Evolutionary conservation across 2,797 vertebrate species (phyloP).

Genomic region (Buceros bicornis): DNA sequence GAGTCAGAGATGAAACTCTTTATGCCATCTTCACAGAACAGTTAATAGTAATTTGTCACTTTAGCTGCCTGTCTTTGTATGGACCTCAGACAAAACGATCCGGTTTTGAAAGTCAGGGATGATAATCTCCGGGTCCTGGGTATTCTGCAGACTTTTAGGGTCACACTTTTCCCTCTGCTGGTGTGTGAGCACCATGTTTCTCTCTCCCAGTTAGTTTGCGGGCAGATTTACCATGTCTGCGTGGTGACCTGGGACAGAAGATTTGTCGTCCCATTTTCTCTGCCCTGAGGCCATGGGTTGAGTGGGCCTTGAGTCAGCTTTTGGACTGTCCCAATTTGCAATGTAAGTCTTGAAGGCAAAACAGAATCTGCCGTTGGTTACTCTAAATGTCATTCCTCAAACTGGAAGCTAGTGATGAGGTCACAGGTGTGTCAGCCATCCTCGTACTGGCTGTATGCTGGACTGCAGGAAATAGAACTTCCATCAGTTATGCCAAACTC

Average conservation of each 20-base stretch:
- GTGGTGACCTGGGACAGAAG: not conserved
- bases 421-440: not conserved
- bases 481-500: not conserved
- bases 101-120: not conserved
- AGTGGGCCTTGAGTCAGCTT: not conserved
- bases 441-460: not conserved
- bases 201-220: not conserved
- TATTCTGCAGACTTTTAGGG: not conserved
- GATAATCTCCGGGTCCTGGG: not conserved
- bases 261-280: not conserved
- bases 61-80: not conserved
- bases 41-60: not conserved
- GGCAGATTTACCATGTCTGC: not conserved
- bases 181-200: fast-evolving
- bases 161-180: not conserved
- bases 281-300: not conserved
- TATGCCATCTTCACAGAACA: not conserved
- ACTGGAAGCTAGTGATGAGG: not conserved
- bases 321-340: not conserved
- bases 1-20: not conserved
- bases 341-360: not conserved
- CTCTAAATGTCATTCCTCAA: not conserved
- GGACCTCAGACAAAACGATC: not conserved
- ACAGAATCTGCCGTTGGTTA: not conserved
- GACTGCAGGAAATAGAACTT: not conserved